These are phyloP conservation scores for Cyclophora albipunctata DNA, from an alignment of 2,888 invertebrate genomes.

Conservation along the genomic window DNA sequence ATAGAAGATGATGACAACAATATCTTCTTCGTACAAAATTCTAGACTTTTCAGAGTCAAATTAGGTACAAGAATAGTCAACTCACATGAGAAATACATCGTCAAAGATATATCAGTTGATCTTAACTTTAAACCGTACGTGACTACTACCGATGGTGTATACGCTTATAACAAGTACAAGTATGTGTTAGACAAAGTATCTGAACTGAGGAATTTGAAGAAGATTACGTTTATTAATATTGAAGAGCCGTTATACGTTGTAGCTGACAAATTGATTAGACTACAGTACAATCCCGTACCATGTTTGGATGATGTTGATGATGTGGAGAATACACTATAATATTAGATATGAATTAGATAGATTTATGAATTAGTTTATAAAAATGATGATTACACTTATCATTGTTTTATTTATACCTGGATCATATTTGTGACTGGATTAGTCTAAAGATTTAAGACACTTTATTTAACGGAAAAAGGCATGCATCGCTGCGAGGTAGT, in stretches of 20 bases:
- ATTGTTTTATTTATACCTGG: too few relatives aligned
- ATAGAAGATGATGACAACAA: conserved; percentile 53
- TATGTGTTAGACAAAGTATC: conserved; percentile 51
- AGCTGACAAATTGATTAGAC: conserved; percentile 44
- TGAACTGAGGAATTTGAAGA: conserved; percentile 39
- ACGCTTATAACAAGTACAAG: conserved; percentile 57
- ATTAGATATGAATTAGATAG: too few relatives aligned
- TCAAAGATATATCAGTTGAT: conserved; percentile 40
- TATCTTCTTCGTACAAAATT: conserved; percentile 44
- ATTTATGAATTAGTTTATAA: too few relatives aligned
- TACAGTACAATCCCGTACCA: conserved; percentile 33
- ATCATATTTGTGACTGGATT: too few relatives aligned
- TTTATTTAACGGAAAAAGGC: too few relatives aligned
- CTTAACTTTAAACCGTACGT: conserved; percentile 38
- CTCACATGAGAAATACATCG: conserved; percentile 40
- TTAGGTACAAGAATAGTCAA: conserved; percentile 47
- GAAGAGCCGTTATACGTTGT: conserved; percentile 53
- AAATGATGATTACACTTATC: too few relatives aligned
- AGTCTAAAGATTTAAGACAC: too few relatives aligned
- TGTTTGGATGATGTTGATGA: conserved; percentile 15
- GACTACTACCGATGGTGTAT: conserved; percentile 44
- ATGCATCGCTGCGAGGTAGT: too few relatives aligned
- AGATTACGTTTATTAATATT: conserved; percentile 42
- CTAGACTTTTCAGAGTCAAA: conserved; percentile 44
- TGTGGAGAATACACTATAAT: too few relatives aligned